Evolutionary conservation across 2,797 vertebrate genomes (phyloP).

Genomic region (Propithecus perrieri): DNA sequence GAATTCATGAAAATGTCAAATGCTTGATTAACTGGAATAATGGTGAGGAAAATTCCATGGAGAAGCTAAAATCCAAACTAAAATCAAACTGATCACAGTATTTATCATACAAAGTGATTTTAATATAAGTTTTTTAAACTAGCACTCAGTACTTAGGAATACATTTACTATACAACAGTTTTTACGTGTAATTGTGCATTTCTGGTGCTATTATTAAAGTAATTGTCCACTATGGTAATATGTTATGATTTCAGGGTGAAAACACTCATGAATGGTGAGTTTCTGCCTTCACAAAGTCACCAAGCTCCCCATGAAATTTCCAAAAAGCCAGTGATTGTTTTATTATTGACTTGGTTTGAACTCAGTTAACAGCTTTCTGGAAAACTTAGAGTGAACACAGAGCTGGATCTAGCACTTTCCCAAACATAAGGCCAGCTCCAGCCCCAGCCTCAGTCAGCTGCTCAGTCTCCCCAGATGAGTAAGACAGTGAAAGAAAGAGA

Average conservation of each 20-base stretch:
- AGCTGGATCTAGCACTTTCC: not conserved
- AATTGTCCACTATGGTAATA: not conserved
- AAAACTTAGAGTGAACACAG: not conserved
- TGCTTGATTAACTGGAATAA: not conserved
- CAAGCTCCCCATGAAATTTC: not conserved
- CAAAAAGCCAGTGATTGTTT: not conserved
- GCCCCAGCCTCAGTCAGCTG: not conserved
- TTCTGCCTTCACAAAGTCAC: not conserved
- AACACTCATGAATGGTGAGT: not conserved
- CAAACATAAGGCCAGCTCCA: not conserved
- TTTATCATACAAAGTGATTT: not conserved
- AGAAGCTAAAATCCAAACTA: slow-evolving; percentile 3
- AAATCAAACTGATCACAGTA: not conserved
- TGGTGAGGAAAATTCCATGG: not conserved
- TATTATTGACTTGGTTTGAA: not conserved
- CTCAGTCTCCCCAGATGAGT: not conserved
- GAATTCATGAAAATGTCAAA: not conserved
- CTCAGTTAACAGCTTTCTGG: not conserved
- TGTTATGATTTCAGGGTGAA: not conserved
- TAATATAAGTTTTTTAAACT: slow-evolving; percentile 1
- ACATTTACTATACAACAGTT: not conserved
- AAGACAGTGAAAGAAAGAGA: not conserved
- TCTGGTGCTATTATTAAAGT: not conserved
- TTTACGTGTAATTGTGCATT: not conserved
- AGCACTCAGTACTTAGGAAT: not conserved